Conservation (phyloP, 2,888 invertebrate genomes). For the Epiblema foenella region DNA sequence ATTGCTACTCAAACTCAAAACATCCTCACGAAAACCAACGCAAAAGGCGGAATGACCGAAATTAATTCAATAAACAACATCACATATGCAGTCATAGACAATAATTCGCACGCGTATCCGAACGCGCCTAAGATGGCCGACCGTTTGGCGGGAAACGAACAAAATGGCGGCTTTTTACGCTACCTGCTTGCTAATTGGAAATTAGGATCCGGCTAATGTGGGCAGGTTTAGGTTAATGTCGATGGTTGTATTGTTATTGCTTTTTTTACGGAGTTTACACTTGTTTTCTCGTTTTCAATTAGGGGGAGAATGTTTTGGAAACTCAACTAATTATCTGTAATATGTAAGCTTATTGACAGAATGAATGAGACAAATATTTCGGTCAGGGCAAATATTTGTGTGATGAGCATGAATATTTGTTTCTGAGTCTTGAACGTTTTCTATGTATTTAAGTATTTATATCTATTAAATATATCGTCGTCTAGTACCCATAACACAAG, state of each 20-base stretch:
- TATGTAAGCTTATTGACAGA: neutral
- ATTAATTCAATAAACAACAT: slow-evolving; percentile 84
- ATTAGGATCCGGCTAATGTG: slow-evolving; percentile 79
- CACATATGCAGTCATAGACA: slow-evolving; percentile 80
- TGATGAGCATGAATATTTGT: too few species aligned
- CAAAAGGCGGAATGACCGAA: slow-evolving; percentile 71
- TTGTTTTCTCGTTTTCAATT: slow-evolving; percentile 64
- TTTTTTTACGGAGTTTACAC: slow-evolving; percentile 70
- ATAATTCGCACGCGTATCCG: slow-evolving; percentile 81
- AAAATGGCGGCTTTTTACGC: slow-evolving; percentile 82
- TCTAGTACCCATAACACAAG: too few species aligned
- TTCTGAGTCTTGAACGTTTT: too few species aligned
- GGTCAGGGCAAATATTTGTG: too few species aligned
- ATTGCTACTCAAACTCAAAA: slow-evolving; percentile 48
- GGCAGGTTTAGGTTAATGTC: slow-evolving; percentile 73
- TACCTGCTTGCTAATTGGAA: slow-evolving; percentile 84
- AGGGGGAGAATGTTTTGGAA: neutral
- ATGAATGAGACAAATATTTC: neutral
- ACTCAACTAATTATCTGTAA: slow-evolving; percentile 3
- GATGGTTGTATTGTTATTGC: slow-evolving; percentile 71
- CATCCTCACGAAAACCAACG: slow-evolving; percentile 52
- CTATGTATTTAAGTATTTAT: too few species aligned
- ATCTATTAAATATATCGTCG: too few species aligned
- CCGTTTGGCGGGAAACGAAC: slow-evolving; percentile 77
- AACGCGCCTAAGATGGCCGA: slow-evolving; percentile 61